Evolutionary conservation across 2,797 vertebrate genomes (phyloP).

Genomic region (Tarsius wallacei): DNA sequence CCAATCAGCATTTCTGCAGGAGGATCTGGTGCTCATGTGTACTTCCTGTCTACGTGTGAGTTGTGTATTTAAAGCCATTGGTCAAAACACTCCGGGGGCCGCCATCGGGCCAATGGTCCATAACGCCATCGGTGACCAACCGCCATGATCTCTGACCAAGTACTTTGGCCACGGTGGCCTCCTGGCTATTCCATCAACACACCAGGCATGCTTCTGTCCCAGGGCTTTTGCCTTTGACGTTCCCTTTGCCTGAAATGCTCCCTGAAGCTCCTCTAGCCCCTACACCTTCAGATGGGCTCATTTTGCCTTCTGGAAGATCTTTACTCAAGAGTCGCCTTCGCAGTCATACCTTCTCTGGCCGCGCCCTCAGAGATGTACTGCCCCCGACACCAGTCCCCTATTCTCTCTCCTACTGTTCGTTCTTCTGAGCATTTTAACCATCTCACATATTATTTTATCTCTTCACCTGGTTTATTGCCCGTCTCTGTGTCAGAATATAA

Average conservation of each 20-base stretch:
- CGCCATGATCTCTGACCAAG: no score
- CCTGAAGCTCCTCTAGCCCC: not conserved
- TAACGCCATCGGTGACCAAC: not conserved
- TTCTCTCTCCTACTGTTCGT: not conserved
- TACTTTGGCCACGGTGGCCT: not conserved
- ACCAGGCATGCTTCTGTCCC: not conserved
- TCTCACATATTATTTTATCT: not conserved
- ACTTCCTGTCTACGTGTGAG: not conserved
- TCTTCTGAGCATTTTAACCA: not conserved
- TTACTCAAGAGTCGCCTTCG: not conserved
- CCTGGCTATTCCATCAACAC: not conserved
- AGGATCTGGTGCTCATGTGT: not conserved
- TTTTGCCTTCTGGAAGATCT: not conserved
- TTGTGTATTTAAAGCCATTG: no score
- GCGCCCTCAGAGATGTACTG: not conserved
- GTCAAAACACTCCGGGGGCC: not conserved
- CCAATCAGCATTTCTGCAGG: not conserved
- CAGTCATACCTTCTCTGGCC: not conserved
- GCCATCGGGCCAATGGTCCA: accelerated
- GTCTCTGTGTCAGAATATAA: not conserved
- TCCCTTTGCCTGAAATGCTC: not conserved
- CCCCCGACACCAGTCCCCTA: not conserved
- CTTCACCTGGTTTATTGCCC: not conserved
- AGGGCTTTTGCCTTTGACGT: not conserved
- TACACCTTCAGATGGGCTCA: not conserved